Evolutionary conservation across 2,113 vertebrate species (phyloP).

Genomic region (Actinemys pallida): DNA sequence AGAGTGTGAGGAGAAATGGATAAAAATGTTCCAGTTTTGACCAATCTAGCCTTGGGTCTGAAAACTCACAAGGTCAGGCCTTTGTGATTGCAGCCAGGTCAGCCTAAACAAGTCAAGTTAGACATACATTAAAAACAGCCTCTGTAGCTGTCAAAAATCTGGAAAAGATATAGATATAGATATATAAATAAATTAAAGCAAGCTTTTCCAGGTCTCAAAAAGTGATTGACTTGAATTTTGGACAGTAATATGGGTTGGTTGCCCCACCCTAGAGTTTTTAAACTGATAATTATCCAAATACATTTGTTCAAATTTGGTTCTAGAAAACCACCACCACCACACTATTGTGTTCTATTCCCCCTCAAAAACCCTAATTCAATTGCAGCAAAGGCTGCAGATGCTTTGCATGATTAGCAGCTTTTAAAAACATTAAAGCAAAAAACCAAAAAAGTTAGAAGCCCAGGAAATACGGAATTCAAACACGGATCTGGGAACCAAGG

Average conservation of each 20-base stretch:
- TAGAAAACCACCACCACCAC: not conserved
- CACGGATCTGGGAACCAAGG: not conserved
- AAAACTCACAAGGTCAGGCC: too few species aligned
- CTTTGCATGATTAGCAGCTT: not conserved
- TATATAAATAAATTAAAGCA: not conserved
- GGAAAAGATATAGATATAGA: not conserved
- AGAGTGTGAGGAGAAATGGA: not conserved
- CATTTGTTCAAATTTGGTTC: not conserved
- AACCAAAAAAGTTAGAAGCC: not conserved
- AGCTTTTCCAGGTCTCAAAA: too few species aligned
- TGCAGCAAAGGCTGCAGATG: not conserved
- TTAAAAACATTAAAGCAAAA: not conserved
- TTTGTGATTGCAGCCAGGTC: too few species aligned
- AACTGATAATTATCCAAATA: not conserved
- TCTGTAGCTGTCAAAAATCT: not conserved
- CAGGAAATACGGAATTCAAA: not conserved
- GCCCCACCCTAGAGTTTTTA: not conserved
- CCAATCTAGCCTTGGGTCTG: accelerated
- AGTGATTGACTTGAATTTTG: not conserved
- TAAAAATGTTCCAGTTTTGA: not conserved
- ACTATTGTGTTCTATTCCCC: not conserved
- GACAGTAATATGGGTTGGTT: not conserved
- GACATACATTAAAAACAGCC: too few species aligned
- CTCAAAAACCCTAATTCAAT: not conserved
- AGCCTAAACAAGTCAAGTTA: too few species aligned